These are phyloP conservation scores for Todus mexicanus DNA, from an alignment of 2,797 vertebrate genomes.

Conservation along the genomic window DNA sequence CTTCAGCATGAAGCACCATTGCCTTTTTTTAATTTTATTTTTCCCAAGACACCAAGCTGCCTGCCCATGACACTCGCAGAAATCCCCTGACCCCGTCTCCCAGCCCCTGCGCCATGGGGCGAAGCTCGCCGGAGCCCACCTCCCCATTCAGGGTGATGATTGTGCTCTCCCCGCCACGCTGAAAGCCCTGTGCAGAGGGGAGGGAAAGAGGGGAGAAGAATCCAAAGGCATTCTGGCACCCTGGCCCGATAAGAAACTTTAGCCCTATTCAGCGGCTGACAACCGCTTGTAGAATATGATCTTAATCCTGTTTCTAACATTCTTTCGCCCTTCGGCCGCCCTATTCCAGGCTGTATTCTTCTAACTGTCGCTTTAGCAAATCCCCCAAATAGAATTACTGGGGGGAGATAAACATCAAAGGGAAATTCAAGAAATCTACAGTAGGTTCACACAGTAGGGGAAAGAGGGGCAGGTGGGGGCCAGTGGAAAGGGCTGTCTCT, in stretches of 20 bases:
- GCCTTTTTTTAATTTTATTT: background rate
- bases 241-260: constrained; percentile 80
- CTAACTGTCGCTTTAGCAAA: constrained; percentile 86
- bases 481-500: background rate
- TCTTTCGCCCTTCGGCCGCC: constrained; percentile 85
- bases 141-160: constrained; percentile 79
- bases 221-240: constrained; percentile 87
- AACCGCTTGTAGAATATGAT: constrained; percentile 95
- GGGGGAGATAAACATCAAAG: constrained; percentile 92
- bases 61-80: background rate
- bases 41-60: background rate
- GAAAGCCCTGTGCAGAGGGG: constrained; percentile 73
- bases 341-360: constrained; percentile 76
- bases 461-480: constrained; percentile 36
- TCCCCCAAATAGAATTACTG: constrained; percentile 87
- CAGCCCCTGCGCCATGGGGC: fast-evolving
- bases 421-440: constrained; percentile 86
- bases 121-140: constrained; percentile 70
- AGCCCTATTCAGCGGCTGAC: constrained; percentile 91
- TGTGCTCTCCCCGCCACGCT: constrained; percentile 65
- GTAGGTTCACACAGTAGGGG: constrained; percentile 76
- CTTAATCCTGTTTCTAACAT: constrained; percentile 96
- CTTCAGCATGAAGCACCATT: background rate
- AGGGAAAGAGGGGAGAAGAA: constrained; percentile 73
- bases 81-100: background rate